These are phyloP conservation scores for Todiramphus saurophagus DNA, from an alignment of 2,113 vertebrate species.

Conservation along the genomic window DNA sequence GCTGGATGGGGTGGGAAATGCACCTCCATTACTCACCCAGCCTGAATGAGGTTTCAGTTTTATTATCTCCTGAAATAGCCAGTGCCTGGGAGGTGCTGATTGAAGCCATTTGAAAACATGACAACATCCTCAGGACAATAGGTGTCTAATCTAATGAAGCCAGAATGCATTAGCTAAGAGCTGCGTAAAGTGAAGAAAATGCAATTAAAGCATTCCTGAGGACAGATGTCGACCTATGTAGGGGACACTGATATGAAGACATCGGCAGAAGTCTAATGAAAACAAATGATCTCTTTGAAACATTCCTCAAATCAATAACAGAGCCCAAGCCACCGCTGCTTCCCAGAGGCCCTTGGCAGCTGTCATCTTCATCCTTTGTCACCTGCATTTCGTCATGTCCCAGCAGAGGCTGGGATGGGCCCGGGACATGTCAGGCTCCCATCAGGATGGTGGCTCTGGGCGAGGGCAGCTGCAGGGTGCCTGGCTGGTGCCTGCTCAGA, in stretches of 20 bases:
- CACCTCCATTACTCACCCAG: constrained; percentile 52
- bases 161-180: constrained; percentile 51
- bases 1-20: not conserved
- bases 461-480: not conserved
- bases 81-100: constrained; percentile 50
- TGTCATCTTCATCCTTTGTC: not conserved
- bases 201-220: constrained; percentile 63
- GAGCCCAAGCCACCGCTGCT: not conserved
- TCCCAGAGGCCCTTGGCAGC: accelerated
- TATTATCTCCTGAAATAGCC: constrained; percentile 57
- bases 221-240: constrained; percentile 35
- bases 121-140: constrained; percentile 59
- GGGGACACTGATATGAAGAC: not conserved
- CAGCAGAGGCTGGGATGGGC: accelerated
- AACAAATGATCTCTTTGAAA: constrained; percentile 54
- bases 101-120: constrained; percentile 69
- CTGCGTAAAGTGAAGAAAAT: constrained; percentile 1
- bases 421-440: not conserved
- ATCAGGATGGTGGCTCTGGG: accelerated
- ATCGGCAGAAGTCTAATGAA: constrained; percentile 44
- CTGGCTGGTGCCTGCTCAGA: no score
- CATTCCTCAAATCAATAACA: constrained; percentile 6
- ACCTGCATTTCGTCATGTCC: accelerated
- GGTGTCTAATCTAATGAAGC: constrained; percentile 61
- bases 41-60: constrained; percentile 50